Conservation (phyloP, 1,140 invertebrate species). For the Phymastichus coffea region DNA sequence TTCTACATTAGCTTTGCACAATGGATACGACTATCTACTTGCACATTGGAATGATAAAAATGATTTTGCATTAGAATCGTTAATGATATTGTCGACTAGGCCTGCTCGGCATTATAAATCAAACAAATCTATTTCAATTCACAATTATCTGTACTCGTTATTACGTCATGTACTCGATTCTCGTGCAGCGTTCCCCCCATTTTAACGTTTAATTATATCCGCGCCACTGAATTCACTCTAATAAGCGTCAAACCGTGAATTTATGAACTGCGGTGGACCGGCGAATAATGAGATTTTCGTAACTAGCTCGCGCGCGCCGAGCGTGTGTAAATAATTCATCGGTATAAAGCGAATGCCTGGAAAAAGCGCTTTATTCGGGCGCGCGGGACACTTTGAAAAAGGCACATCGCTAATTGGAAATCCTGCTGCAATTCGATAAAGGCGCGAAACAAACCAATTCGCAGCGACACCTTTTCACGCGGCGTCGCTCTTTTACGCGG, state of each 20-base stretch:
- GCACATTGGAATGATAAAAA: no score
- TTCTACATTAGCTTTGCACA: no score
- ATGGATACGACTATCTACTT: no score
- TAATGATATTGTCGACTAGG: no score
- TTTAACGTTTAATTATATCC: constrained; percentile 8
- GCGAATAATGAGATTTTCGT: constrained; percentile 21
- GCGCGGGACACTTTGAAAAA: not conserved
- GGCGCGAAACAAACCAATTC: not conserved
- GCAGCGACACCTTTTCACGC: constrained; percentile 5
- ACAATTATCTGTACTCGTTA: no score
- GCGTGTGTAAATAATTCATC: not conserved
- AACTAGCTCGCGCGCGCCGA: not conserved
- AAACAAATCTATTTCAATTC: no score
- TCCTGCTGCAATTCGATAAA: not conserved
- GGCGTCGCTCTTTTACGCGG: not conserved
- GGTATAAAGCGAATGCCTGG: no score
- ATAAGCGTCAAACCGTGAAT: constrained; percentile 19
- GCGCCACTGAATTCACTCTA: not conserved
- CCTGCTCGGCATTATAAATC: no score
- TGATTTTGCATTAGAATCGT: no score
- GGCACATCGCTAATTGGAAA: constrained; percentile 5
- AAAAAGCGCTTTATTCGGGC: not conserved
- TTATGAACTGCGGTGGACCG: constrained; percentile 14
- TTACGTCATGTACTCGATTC: constrained; percentile 1
- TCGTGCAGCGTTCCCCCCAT: not conserved